Percentiles rank a stretch among this genome's conserved stretches.
Evolutionary conservation across 1,140 invertebrate species (phyloP).

Genomic region (Coptotermes formosanus): DNA sequence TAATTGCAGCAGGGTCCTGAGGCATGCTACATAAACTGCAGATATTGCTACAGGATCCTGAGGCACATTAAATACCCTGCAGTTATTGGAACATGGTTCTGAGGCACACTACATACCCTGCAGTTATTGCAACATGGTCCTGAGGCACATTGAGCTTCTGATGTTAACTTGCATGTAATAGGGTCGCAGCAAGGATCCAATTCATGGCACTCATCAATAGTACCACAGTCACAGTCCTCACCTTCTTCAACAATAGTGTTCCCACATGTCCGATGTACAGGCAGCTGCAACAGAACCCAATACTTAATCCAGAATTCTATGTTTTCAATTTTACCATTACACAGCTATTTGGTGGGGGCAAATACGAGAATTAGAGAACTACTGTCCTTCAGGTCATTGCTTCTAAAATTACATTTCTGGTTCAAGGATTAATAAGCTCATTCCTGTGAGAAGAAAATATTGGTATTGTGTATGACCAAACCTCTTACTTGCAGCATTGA

Average conservation of each 20-base stretch:
- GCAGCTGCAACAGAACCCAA: slow-evolving; percentile 52
- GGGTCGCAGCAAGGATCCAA: slow-evolving; percentile 87
- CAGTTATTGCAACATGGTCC: slow-evolving; percentile 91
- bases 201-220: slow-evolving; percentile 78
- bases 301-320: too few relatives aligned
- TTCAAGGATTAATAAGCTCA: too few relatives aligned
- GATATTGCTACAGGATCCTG: slow-evolving; percentile 44
- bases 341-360: too few relatives aligned
- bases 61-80: slow-evolving; percentile 63
- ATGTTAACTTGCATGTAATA: slow-evolving; percentile 87
- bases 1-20: slow-evolving; percentile 44
- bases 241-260: slow-evolving; percentile 92
- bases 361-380: too few relatives aligned
- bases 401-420: too few relatives aligned
- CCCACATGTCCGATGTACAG: slow-evolving; percentile 78
- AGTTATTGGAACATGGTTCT: slow-evolving; percentile 44
- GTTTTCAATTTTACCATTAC: too few relatives aligned
- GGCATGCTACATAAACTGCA: slow-evolving; percentile 63
- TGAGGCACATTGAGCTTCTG: slow-evolving; percentile 86
- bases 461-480: too few relatives aligned
- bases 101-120: slow-evolving; percentile 60
- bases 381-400: too few relatives aligned
- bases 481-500: too few relatives aligned
- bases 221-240: slow-evolving; percentile 91
- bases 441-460: too few relatives aligned